phyloP scores from a whole-genome alignment of 2,888 invertebrate species.

The Spilosoma lubricipeda region DNA sequence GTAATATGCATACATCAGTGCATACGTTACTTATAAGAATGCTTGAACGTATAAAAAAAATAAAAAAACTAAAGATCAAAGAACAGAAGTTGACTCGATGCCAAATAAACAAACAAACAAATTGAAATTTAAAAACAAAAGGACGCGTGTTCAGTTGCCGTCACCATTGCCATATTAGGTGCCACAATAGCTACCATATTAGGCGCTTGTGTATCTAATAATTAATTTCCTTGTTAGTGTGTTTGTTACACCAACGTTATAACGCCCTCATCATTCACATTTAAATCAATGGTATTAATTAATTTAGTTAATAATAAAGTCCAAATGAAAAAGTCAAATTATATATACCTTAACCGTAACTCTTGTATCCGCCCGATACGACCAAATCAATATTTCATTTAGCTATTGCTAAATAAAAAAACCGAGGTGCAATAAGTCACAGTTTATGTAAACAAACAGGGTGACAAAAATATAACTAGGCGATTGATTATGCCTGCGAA shows the following conservation, averaged over 20 bases:
- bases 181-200: background rate
- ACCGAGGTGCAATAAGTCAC: background rate
- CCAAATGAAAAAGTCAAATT: too few relatives aligned
- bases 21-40: background rate
- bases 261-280: too few relatives aligned
- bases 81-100: background rate
- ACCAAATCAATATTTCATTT: background rate
- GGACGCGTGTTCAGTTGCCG: background rate
- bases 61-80: background rate
- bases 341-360: too few relatives aligned
- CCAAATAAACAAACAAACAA: background rate
- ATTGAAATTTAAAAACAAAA: background rate
- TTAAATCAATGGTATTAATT: too few relatives aligned
- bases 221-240: too few relatives aligned
- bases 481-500: background rate
- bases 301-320: too few relatives aligned
- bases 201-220: too few relatives aligned
- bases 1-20: too few relatives aligned
- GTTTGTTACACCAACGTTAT: too few relatives aligned
- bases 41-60: background rate
- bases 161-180: background rate
- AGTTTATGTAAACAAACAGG: background rate
- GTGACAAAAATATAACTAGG: background rate
- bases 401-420: background rate
- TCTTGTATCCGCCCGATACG: too few relatives aligned